Evolutionary conservation across 2,113 vertebrate species (phyloP).

Genomic region (Apteryx mantelli): DNA sequence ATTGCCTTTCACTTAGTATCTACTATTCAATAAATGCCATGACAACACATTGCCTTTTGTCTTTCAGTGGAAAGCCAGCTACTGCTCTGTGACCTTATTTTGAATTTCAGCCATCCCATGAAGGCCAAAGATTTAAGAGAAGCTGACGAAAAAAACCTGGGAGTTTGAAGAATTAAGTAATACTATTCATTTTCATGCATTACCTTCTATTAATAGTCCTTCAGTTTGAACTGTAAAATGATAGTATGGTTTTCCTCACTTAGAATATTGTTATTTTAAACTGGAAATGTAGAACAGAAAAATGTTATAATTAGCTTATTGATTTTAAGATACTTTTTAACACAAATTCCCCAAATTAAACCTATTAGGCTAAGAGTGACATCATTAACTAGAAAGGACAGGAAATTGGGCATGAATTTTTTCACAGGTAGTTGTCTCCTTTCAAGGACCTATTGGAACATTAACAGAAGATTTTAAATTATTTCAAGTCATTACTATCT

Average conservation of each 20-base stretch:
- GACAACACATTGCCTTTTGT: neutral
- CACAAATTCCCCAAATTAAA: neutral
- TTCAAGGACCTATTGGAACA: neutral
- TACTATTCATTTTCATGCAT: neutral
- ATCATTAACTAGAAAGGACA: neutral
- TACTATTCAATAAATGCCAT: neutral
- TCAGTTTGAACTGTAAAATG: neutral
- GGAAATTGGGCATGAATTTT: neutral
- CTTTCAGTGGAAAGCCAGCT: conserved; percentile 83
- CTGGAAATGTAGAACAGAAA: neutral
- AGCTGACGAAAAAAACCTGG: conserved; percentile 30
- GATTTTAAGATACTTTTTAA: neutral
- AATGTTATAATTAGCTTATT: neutral
- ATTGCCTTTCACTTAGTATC: neutral
- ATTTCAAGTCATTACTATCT: neutral
- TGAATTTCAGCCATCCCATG: conserved; percentile 80
- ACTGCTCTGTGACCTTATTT: conserved; percentile 85
- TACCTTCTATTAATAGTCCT: neutral
- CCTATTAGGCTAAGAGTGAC: neutral
- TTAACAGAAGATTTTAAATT: neutral
- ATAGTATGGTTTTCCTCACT: neutral
- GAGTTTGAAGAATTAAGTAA: conserved; percentile 42
- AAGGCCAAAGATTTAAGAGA: conserved; percentile 64
- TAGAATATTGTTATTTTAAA: neutral
- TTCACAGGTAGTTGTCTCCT: neutral